Conservation (phyloP, 1,140 invertebrate species). For the Rhizoglyphus robini region DNA sequence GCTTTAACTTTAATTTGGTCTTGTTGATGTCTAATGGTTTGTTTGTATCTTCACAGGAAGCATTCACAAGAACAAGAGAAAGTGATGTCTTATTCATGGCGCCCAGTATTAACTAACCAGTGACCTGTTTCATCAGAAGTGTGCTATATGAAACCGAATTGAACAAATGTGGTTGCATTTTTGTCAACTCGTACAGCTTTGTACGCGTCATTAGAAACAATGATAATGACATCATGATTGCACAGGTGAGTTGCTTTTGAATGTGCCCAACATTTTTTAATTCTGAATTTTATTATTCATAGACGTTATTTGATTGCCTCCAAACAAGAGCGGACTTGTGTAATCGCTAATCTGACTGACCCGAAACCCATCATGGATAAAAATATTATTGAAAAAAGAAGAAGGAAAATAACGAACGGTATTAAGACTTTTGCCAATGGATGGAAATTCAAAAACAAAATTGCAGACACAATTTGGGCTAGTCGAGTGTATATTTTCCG, state of each 20-base stretch:
- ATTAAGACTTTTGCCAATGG: not conserved
- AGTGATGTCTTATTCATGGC: too few relatives aligned
- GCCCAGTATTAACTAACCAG: too few relatives aligned
- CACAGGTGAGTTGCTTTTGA: not conserved
- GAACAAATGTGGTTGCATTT: not conserved
- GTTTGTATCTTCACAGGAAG: too few relatives aligned
- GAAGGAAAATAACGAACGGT: not conserved
- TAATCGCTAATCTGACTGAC: too few relatives aligned
- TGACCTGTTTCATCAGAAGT: too few relatives aligned
- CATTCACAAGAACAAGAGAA: too few relatives aligned
- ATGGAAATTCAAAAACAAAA: not conserved
- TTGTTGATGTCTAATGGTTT: too few relatives aligned
- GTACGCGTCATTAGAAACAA: not conserved
- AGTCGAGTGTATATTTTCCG: not conserved
- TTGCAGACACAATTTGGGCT: constrained; percentile 16
- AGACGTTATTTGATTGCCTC: not conserved
- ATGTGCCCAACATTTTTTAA: not conserved
- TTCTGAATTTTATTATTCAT: not conserved
- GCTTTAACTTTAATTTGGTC: too few relatives aligned
- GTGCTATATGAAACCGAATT: not conserved
- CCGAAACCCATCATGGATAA: too few relatives aligned
- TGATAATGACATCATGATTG: not conserved
- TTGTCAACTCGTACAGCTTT: not conserved
- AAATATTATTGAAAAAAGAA: too few relatives aligned
- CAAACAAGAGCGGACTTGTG: constrained; percentile 17